Evolutionary conservation across 2,888 invertebrate genomes (phyloP), one percentile per base, ranked within the genome.

Genomic region (Andrena hattorfiana): DNA sequence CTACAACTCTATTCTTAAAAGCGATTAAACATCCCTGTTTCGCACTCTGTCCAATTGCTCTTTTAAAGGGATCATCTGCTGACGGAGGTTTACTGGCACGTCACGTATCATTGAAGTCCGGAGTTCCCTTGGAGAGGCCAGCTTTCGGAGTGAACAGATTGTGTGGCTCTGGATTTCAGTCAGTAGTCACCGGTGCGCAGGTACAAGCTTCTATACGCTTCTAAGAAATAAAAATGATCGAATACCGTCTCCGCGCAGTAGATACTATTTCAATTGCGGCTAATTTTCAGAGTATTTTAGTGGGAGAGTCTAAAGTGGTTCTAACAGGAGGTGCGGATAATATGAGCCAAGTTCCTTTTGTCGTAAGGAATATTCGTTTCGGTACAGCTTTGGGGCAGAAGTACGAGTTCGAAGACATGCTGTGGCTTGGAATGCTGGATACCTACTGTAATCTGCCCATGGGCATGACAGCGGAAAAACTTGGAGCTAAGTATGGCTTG

Each of bases 81-180:
- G 99, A 99, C 95, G 98, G 98, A 35, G 96, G 96, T 85, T 98
- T 97, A 93, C 94, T 98, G 77, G 96, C 99, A 0, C 96, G 99
- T 8, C 99, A 99, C 94, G 97, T 97, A n/a, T 96, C 96, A 0
- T 95, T 99, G 23, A 96, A 97, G 89, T 96, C 96, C 85, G 99
- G 99, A 63, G 96, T 99, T 73, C 98, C 99, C 7, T 94, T 97
- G 86, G 97, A 98, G 62, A 96, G 95, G 80, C 99, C 99, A 1
- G 98, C 98, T 0, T 95, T 98, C 1, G 97, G 97, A 68, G 96
- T 99, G 66, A 99, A 99, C 95, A 95, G 99, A 84, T 95, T 99
- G 23, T 99, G 99, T 94, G 99, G 99, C 20, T 99, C 99, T 42
- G 99, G 99, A 1, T 99, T 99, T 94, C 99, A 99, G 94, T 96